phyloP scores from a whole-genome alignment of 2,113 vertebrate genomes.

The Tetrax tetrax region DNA sequence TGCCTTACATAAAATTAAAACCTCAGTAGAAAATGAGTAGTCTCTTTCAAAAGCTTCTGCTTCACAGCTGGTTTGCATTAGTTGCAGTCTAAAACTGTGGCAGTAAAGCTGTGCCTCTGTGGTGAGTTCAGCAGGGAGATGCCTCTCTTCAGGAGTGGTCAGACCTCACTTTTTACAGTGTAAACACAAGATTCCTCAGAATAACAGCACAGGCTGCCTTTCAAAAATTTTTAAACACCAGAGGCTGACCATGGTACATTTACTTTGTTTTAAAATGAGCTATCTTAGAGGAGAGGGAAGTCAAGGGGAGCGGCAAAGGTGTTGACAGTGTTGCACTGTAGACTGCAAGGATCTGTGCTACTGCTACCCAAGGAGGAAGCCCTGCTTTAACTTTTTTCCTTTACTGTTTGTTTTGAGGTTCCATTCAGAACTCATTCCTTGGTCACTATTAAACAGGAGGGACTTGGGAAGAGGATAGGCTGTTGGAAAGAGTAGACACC shows the following conservation, averaged over 20 bases:
- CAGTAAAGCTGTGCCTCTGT: conserved; percentile 42
- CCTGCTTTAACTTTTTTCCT: neutral
- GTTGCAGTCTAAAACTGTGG: conserved; percentile 69
- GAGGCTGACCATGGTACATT: conserved; percentile 64
- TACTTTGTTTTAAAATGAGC: conserved; percentile 69
- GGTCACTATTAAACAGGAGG: neutral
- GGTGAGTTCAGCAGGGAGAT: conserved; percentile 58
- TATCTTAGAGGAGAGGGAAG: neutral
- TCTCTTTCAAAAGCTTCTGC: conserved; percentile 40
- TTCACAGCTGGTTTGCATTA: conserved; percentile 80
- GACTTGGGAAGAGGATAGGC: neutral
- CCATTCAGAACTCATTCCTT: neutral
- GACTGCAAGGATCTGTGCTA: conserved; percentile 2
- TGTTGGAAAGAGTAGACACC: neutral
- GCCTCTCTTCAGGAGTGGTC: conserved; percentile 74
- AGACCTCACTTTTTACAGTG: conserved; percentile 70
- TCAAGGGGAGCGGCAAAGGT: neutral
- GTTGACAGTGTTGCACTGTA: neutral
- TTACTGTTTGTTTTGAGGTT: neutral
- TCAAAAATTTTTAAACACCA: conserved; percentile 69
- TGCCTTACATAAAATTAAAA: conserved; percentile 65
- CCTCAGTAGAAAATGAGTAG: conserved; percentile 49
- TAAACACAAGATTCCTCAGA: conserved; percentile 71
- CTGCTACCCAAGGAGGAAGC: neutral
- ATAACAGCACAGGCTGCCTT: conserved; percentile 57